Percentiles rank a stretch among this genome's conserved stretches.
Conservation (phyloP, 2,113 vertebrate genomes). For the Phoenicopterus ruber region DNA sequence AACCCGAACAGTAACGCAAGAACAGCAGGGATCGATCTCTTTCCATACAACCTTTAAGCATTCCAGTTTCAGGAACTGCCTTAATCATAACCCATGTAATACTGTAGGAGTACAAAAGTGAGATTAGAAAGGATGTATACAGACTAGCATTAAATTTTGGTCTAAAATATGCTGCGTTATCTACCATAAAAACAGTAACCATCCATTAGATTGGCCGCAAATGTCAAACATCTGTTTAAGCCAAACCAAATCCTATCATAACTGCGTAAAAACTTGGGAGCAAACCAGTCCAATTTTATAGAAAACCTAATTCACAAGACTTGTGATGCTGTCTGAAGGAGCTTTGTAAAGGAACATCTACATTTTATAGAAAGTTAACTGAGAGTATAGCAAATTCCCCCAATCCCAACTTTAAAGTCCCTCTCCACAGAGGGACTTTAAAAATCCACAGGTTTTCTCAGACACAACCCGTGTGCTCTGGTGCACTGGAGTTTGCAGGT, state of each 20-base stretch:
- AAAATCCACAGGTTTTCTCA: neutral
- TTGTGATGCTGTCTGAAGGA: neutral
- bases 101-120: neutral
- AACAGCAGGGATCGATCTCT: neutral
- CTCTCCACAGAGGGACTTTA: neutral
- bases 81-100: neutral
- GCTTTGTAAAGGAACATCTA: neutral
- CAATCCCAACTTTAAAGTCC: neutral
- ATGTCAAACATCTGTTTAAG: constrained; percentile 41
- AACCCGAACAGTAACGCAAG: neutral
- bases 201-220: constrained; percentile 23
- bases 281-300: neutral
- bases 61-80: neutral
- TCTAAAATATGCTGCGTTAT: neutral
- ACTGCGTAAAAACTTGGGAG: neutral
- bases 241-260: constrained; percentile 8
- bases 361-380: neutral
- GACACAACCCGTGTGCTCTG: neutral
- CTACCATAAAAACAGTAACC: constrained; percentile 30
- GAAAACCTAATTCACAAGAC: neutral
- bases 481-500: neutral
- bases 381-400: neutral
- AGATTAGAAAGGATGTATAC: constrained; percentile 16
- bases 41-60: neutral
- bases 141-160: neutral